Base-by-base conservation (phyloP, 2,888 invertebrate genomes). In the Pandemis corylana region DNA sequence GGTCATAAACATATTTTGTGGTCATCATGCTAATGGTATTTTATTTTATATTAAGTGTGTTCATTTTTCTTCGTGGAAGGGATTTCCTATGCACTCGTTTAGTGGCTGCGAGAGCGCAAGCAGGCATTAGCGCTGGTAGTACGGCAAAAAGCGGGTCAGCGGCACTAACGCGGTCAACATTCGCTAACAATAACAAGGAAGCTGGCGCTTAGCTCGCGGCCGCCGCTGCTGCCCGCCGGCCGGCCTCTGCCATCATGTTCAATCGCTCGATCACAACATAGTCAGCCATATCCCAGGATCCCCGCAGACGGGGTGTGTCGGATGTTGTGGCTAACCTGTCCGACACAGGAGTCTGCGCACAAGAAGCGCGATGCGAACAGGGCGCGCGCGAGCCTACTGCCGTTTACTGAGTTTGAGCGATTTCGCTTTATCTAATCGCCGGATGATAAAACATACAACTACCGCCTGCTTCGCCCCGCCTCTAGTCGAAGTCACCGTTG, bases 371-470 rank as follows among this genome's bases (percentile, higher is more conserved):
- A 76, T 76, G 80, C 84, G 79, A 78, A 78, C 79, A 79, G 80
- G 83, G 82, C 84, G 87, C 84, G 82, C 85, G 82, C 80, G 79
- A 77, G 83, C 84, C 87, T 87, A 88, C 91, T 88, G 89, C 85
- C 83, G 81, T 80, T 75, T 80, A 80, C 78, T 76, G 78, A 82
- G 78, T 84, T 81, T 81, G 79, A 83, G 83, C 87, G 84, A 84
- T 84, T 86, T 84, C 81, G 86, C 90, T 89, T 89, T 91, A 92
- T 92, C 91, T 91, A 91, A 91, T 91, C 91, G 89, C 82, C 76
- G 83, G 85, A 84, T 82, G 91, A 91, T 91, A 91, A 88, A 84
- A 83, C 80, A 80, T 78, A 78, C 83, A 83, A 81, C 81, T 80
- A 82, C 85, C 80, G 81, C 80, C 76, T 78, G 84, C 82, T 85